phyloP scores from a whole-genome alignment of 2,113 vertebrate species.

The Xenopus tropicalis region UCB_Xtro_10.0 CM004448.2:46899501-46900000 shows the following conservation, averaged over 20 bases:
- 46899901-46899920: too few species aligned
- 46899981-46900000: too few species aligned
- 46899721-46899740: slow-evolving; percentile 8
- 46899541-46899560: slow-evolving; percentile 9
- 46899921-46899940: too few species aligned
- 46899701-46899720: slow-evolving; percentile 32
- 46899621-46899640: slow-evolving; percentile 26
- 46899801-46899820: slow-evolving; percentile 8
- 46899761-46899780: slow-evolving; percentile 16
- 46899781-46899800: slow-evolving; percentile 19
- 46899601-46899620: slow-evolving; percentile 11
- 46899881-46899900: too few species aligned
- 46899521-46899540: slow-evolving; percentile 34
- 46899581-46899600: slow-evolving; percentile 13
- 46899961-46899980: too few species aligned
- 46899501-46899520: slow-evolving; percentile 18
- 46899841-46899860: neutral
- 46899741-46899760: slow-evolving; percentile 23
- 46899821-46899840: neutral
- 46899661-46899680: slow-evolving; percentile 12
- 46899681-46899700: slow-evolving; percentile 34
- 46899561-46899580: slow-evolving; percentile 24
- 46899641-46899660: slow-evolving; percentile 30
- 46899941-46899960: too few species aligned
- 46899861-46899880: too few species aligned